Evolutionary conservation across 2,888 invertebrate genomes (phyloP), one percentile per base, ranked within the genome.

Genomic region (Criorhina ranunculi): DNA sequence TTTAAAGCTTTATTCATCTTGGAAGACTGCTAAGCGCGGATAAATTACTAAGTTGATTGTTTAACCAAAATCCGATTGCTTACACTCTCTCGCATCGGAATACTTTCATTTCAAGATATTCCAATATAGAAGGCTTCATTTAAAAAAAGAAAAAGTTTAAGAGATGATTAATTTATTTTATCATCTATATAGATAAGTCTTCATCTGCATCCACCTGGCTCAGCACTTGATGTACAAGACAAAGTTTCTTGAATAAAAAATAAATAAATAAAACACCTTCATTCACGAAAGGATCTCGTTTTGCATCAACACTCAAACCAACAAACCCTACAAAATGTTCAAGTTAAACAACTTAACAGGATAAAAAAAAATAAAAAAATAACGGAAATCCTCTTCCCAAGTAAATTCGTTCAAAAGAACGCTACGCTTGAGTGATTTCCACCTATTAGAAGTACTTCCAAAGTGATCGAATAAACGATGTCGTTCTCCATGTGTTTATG

Each of bases 381-480:
- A 57, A 19, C 19, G n/a, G n/a, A n/a, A n/a, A n/a, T n/a, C 6
- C 6, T 12, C 8, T 31, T 12, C 7, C 31, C 17, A 5, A 8
- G 37, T 2, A 67, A 53, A 31, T 66, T 51, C 35, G 12, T 55
- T 35, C 44, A 60, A 60, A 72, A 31, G 59, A 37, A 5, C n/a
- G 17, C 11, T 7, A 46, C 46, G 40, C 12, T 49, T 75, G 77
- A 67, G 67, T 78, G 67, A 73, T 73, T 83, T 49, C 49, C 66
- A 83, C 46, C 77, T 67, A 78, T 78, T 55, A 57, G 19, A 51
- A 70, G 78, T 78, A 42, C 29, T 83, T 78, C 49, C 55, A 77
- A 82, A 78, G 72, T 17, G 66, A 82, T 73, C 72, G 72, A 78
- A 78, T 83, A 83, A 78, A 83, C 66, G 78, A 67, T 78, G 60